These are phyloP conservation scores for Rhodinocichla rosea DNA, from an alignment of 2,113 vertebrate species.

Conservation along the genomic window DNA sequence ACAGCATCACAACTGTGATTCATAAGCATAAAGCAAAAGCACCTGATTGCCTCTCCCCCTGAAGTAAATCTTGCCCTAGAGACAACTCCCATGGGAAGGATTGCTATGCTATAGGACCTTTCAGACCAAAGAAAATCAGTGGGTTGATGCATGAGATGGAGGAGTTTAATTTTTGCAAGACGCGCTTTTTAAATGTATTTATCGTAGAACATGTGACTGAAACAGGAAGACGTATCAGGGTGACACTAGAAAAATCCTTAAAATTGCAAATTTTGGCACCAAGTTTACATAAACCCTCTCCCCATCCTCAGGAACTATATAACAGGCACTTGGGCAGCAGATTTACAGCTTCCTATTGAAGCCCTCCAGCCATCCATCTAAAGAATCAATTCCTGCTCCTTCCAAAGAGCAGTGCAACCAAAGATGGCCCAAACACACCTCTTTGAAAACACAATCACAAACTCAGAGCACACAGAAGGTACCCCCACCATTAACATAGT, in stretches of 20 bases:
- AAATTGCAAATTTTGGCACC: not conserved
- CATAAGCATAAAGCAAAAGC: not conserved
- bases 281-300: not conserved
- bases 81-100: not conserved
- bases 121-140: not conserved
- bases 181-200: not conserved
- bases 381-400: constrained; percentile 15
- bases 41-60: not conserved
- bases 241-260: not conserved
- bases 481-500: not conserved
- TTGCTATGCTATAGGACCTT: not conserved
- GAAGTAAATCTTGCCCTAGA: not conserved
- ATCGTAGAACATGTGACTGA: not conserved
- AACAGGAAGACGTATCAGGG: not conserved
- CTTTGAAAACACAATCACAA: not conserved
- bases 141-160: not conserved
- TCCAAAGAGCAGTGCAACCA: not conserved
- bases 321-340: not conserved
- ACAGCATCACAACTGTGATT: not conserved
- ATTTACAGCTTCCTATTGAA: constrained; percentile 5
- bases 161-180: not conserved
- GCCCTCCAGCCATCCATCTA: not conserved
- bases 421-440: not conserved
- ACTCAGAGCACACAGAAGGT: not conserved
- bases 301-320: not conserved